A percentile compares a stretch with the other conserved stretches of the same genome.
Conservation (phyloP, 2,113 vertebrate genomes). For the Rynchops niger region DNA sequence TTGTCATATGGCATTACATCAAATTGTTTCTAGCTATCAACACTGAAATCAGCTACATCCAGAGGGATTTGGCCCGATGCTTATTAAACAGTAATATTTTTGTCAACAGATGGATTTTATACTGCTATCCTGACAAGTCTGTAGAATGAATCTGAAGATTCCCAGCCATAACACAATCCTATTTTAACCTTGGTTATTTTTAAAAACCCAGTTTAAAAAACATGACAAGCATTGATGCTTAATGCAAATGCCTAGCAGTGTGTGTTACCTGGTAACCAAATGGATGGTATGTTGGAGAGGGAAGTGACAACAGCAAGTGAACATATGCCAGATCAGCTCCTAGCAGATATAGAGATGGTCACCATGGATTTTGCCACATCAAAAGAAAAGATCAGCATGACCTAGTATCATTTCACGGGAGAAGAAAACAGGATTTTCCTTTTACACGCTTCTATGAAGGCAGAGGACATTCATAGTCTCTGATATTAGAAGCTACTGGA, state of each 20-base stretch:
- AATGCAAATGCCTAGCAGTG: constrained; percentile 54
- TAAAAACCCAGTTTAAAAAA: constrained; percentile 40
- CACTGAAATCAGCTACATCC: neutral
- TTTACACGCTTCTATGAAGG: accelerated
- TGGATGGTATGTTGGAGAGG: constrained; percentile 35
- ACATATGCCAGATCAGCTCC: constrained; percentile 23
- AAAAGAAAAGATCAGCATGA: neutral
- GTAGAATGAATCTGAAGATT: constrained; percentile 37
- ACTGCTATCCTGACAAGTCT: constrained; percentile 10
- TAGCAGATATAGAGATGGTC: neutral
- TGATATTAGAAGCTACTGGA: neutral
- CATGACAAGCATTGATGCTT: constrained; percentile 35
- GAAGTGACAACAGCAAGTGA: constrained; percentile 50
- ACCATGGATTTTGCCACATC: constrained; percentile 32
- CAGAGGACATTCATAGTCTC: neutral
- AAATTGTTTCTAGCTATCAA: neutral
- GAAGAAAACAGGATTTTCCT: neutral
- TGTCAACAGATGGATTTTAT: constrained; percentile 33
- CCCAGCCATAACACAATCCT: constrained; percentile 51
- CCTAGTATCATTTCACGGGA: neutral
- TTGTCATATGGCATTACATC: neutral
- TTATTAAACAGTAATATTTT: constrained; percentile 23
- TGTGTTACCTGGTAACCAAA: constrained; percentile 62
- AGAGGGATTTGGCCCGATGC: neutral
- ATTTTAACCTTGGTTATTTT: constrained; percentile 61